phyloP scores from a whole-genome alignment of 1,140 invertebrate genomes.

The Adelges cooleyi region DNA sequence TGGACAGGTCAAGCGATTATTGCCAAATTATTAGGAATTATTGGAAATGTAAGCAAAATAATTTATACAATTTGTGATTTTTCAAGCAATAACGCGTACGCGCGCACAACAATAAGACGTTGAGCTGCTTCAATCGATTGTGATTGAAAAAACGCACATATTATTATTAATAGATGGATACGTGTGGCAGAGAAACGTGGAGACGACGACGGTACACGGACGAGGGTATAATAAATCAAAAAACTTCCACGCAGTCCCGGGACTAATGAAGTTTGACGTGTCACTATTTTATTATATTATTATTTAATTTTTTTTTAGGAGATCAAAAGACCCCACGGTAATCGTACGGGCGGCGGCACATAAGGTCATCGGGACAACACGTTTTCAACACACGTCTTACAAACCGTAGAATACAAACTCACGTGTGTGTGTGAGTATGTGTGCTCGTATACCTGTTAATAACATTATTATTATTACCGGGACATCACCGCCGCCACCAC shows the following conservation, averaged over 20 bases:
- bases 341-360: neutral
- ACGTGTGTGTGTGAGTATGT: neutral
- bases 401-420: neutral
- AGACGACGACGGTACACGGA: no score
- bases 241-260: neutral
- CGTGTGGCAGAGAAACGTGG: no score
- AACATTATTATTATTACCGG: neutral
- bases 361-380: constrained; percentile 2
- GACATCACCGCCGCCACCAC: neutral
- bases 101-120: no score
- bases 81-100: no score
- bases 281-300: constrained; percentile 13
- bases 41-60: no score
- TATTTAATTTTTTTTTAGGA: constrained; percentile 1
- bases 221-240: constrained; percentile 21
- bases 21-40: no score
- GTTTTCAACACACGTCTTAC: neutral
- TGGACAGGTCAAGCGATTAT: no score
- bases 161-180: no score
- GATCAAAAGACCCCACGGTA: neutral
- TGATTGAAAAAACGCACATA: no score
- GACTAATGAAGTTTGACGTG: constrained; percentile 20
- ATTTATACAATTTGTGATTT: no score
- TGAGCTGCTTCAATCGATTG: no score
- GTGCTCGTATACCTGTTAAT: constrained; percentile 2